Conservation (phyloP, 92 coral and sea anemone genomes). For the Palythoa grandiflora region DNA sequence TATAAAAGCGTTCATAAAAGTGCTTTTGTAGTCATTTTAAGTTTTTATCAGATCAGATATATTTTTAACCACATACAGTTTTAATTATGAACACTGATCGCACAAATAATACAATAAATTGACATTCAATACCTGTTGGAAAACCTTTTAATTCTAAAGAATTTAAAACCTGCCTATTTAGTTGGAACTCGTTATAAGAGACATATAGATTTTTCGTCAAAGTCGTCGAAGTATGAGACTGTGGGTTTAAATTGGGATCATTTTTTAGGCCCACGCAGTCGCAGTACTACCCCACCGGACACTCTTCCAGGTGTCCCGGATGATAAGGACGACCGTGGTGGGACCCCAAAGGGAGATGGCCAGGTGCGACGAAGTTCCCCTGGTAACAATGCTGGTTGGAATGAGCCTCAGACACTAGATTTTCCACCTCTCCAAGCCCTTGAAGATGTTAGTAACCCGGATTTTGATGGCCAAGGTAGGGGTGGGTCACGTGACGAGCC, state of each 20-base stretch:
- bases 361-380: slow-evolving; percentile 40
- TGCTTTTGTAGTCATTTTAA: no score
- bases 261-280: slow-evolving; percentile 55
- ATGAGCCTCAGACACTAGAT: slow-evolving; percentile 54
- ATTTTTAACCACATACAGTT: no score
- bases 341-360: slow-evolving; percentile 48
- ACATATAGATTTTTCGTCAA: neutral
- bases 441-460: slow-evolving; percentile 70
- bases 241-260: neutral
- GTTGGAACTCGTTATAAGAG: neutral
- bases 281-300: slow-evolving; percentile 72
- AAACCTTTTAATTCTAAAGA: no score
- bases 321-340: slow-evolving; percentile 73
- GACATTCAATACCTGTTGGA: no score
- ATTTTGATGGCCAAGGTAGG: slow-evolving; percentile 70
- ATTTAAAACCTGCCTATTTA: neutral
- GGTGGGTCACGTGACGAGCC: slow-evolving; percentile 73
- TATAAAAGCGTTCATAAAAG: no score
- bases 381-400: slow-evolving; percentile 38
- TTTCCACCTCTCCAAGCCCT: slow-evolving; percentile 71
- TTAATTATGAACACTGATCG: no score
- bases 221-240: neutral
- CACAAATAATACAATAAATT: no score
- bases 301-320: slow-evolving; percentile 63
- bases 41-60: no score